Evolutionary conservation across 2,888 invertebrate genomes (phyloP).

Genomic region (Arge pagana): DNA sequence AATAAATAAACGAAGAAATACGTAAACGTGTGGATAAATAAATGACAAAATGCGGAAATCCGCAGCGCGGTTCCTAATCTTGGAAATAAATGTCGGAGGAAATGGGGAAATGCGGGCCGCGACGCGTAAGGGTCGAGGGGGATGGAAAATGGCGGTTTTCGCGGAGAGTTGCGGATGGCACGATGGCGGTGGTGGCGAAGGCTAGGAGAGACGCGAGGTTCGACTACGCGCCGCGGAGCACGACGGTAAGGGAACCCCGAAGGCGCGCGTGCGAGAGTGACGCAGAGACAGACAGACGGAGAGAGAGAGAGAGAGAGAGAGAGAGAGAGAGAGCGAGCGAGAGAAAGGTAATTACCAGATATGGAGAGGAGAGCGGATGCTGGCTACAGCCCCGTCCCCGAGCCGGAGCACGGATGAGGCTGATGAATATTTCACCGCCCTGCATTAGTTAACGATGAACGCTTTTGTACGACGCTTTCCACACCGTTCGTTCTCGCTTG

Average conservation of each 20-base stretch:
- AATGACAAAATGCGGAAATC: too few relatives aligned
- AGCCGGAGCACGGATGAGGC: conserved; percentile 36
- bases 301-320: not conserved
- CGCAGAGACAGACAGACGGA: conserved; percentile 6
- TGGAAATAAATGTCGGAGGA: too few relatives aligned
- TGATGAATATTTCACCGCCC: conserved; percentile 57
- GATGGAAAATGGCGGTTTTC: too few relatives aligned
- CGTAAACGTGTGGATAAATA: too few relatives aligned
- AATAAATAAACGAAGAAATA: too few relatives aligned
- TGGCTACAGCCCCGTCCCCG: conserved; percentile 39
- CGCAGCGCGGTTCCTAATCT: too few relatives aligned
- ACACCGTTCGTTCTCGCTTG: conserved; percentile 20
- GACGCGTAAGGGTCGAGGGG: too few relatives aligned
- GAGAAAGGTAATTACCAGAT: conserved; percentile 25
- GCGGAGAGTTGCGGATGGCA: conserved; percentile 26
- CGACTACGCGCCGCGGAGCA: too few relatives aligned
- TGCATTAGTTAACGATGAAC: conserved; percentile 53
- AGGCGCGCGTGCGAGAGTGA: too few relatives aligned
- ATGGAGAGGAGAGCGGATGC: conserved; percentile 42
- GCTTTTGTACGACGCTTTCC: conserved; percentile 41
- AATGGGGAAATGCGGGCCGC: too few relatives aligned
- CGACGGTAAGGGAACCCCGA: too few relatives aligned
- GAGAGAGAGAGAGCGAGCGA: conserved; percentile 10
- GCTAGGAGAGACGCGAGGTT: conserved; percentile 12
- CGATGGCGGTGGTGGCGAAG: conserved; percentile 10